Evolutionary conservation across 1,140 invertebrate genomes (phyloP), one percentile per base, ranked within the genome.

Genomic region (Drosophila navojoa): DNA sequence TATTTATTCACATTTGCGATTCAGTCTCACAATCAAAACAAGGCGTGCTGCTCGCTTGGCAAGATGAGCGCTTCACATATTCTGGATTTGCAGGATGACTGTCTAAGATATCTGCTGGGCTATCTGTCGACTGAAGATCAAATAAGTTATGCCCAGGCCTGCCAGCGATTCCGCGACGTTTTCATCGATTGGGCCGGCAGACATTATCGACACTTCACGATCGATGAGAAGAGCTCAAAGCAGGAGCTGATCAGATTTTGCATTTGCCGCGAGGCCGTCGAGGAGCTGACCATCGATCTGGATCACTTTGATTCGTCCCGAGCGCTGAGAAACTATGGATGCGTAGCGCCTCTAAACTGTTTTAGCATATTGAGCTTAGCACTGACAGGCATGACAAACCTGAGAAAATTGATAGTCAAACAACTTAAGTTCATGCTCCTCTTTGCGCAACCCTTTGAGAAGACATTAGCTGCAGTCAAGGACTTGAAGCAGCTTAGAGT

Each of bases 81-180:
- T 29, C 53, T 60, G 10, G 58, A 81, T 11, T 70, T 86, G 13
- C 35, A 68, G 7, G 64, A 76, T 40, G 81, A 86, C 49, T 81
- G 82, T 22, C 63, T 86, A 0, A 45, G 47, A 22, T 42, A 79
- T 63, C 53, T 86, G 42, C 50, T 87, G 2, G 38, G 32, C 0
- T 57, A 55, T 45, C 35, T 86, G 5, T 2, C 71, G 6, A 3
- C n/a, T 9, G 42, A 55, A 7, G 78, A 87, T 22, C 45, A 52
- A 10, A 63, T 68, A 25, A 53, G 15, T 25, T 87, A 81, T 15
- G 64, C 75, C 0, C 78, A 81, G 54, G 71, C 70, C 15, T 81
- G 78, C 13, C 35, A 29, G 0, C 49, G 71, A 25, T 87, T 87
- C 76, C 82, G 79, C 3, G 59, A 79, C 32, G 22, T 87, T n/a